phyloP scores from a whole-genome alignment of 2,888 invertebrate species.

The Melinaea marsaeus region DNA sequence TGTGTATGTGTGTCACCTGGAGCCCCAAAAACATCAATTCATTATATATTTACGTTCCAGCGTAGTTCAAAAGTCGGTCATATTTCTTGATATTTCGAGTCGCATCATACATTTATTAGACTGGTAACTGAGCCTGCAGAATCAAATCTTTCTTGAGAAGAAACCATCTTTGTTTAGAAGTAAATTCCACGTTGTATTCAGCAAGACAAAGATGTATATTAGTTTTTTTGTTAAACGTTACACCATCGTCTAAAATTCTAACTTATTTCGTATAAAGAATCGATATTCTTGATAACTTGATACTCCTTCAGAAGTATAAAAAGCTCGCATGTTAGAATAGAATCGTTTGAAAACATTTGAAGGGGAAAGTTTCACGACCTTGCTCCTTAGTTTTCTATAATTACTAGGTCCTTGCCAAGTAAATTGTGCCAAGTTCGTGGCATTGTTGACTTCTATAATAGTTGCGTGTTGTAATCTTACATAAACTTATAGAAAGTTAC shows the following conservation, averaged over 20 bases:
- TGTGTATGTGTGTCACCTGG: slow-evolving; percentile 18
- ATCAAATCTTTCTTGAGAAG: too few species aligned
- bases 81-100: slow-evolving; percentile 6
- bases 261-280: not conserved
- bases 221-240: too few species aligned
- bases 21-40: slow-evolving; percentile 24
- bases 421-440: slow-evolving; percentile 18
- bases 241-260: too few species aligned
- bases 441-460: slow-evolving; percentile 8
- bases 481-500: not conserved
- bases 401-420: slow-evolving; percentile 27
- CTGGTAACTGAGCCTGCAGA: too few species aligned
- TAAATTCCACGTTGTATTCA: too few species aligned
- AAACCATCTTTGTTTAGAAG: too few species aligned
- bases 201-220: too few species aligned
- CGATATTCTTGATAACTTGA: slow-evolving; percentile 15
- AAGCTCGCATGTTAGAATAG: slow-evolving; percentile 31
- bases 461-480: not conserved
- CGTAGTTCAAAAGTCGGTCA: slow-evolving; percentile 23
- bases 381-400: slow-evolving; percentile 36
- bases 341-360: slow-evolving; percentile 28
- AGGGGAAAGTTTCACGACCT: slow-evolving; percentile 54
- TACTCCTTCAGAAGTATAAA: slow-evolving; percentile 24
- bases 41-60: slow-evolving; percentile 21
- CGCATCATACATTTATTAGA: not conserved